phyloP scores from a whole-genome alignment of 30 jellyfish, hydroid and myxozoan genomes.

The Cassiopea xamachana region DNA sequence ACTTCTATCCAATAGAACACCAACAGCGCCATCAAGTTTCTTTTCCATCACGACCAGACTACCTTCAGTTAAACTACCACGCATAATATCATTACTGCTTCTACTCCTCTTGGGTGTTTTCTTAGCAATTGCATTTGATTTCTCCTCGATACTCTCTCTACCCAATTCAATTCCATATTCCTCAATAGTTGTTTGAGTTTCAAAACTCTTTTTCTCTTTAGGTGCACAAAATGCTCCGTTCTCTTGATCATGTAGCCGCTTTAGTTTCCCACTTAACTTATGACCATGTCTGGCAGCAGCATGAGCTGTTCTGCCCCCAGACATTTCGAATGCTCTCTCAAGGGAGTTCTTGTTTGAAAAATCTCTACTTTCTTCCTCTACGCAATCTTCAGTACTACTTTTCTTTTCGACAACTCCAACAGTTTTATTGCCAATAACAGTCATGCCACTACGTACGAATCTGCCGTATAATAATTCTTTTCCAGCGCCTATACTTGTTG shows the following conservation, averaged over 20 bases:
- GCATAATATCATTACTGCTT: neutral
- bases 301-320: conserved; percentile 96
- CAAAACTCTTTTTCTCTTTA: neutral
- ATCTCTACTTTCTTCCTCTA: conserved; percentile 25
- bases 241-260: conserved; percentile 91
- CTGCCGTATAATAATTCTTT: conserved; percentile 85
- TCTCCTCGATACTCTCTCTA: neutral
- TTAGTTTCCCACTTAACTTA: conserved; percentile 83
- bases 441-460: conserved; percentile 80
- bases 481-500: conserved; percentile 57
- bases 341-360: conserved; percentile 76
- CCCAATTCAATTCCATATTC: neutral
- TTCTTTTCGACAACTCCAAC: conserved; percentile 6
- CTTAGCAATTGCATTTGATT: neutral
- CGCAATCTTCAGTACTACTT: conserved; percentile 39
- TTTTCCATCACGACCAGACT: neutral
- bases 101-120: neutral
- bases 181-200: neutral
- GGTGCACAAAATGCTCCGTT: neutral
- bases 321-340: conserved; percentile 73
- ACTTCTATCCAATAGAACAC: neutral
- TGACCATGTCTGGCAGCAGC: conserved; percentile 99
- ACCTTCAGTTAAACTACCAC: neutral
- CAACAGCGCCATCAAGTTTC: neutral
- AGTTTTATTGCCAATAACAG: conserved; percentile 24